Evolutionary conservation across 2,797 vertebrate genomes (phyloP), one percentile per base, ranked within the genome.

Genomic region (Heterohyrax brucei): DNA sequence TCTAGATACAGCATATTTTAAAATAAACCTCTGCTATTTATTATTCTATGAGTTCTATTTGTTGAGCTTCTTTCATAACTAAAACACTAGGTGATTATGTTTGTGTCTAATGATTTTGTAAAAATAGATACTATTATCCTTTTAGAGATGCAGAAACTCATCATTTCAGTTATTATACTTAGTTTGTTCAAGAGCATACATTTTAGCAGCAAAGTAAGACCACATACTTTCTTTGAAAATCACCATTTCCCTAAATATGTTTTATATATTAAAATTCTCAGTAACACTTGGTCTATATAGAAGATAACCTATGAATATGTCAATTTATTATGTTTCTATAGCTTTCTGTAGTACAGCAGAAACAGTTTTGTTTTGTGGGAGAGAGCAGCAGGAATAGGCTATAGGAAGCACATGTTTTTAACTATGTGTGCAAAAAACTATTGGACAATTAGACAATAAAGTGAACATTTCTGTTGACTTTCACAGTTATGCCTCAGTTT

Each of bases 381-480:
- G 39, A 24, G 19, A 72, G 62, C 5, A 76, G 26, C 12, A 94
- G 26, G 1, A 26, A 39, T 80, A 80, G 14, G 72, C 48, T 91
- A 77, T 86, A 93, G 73, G 46, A 93, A 85, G 7, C 21, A 9
- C 19, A 16, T 72, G 64, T 81, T 80, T 96, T 88, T 53, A 13
- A 53, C 50, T 94, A 21, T 46, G 30, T 80, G 24, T 12, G 64
- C 26, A 80, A 5, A 5, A 79, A 92, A 46, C 3, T 48, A 7
- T 80, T 91, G 30, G 59, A 8, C 46, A 87, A 64, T 72, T 87
- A 86, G n/a, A 46, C 70, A 87, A 81, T 77, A 1, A 53, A 33
- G 88, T 91, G 70, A 91, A 90, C 73, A 13, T 83, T 73, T 89
- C n/a, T 56, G 48, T 14, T 78, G 78, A 96, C 16, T 79, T 76